Evolutionary conservation across 2,888 invertebrate species (phyloP), one percentile per base, ranked within the genome.

Genomic region (Drosophila seclusa): DNA sequence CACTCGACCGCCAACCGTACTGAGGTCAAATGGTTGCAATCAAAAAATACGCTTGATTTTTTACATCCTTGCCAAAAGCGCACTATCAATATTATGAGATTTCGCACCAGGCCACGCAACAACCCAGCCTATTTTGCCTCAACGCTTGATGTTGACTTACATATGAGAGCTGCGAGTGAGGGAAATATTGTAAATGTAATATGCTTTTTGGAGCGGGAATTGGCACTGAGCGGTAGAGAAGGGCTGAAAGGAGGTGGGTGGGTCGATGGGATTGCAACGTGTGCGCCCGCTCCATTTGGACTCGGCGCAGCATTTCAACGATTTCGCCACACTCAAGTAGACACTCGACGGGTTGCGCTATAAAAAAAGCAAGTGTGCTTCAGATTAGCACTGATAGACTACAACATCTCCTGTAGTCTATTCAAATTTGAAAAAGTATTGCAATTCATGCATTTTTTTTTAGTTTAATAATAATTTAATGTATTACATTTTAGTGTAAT

Each of bases 81-180:
- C 73, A 74, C 87, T 81, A 86, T 85, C 82, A 82, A 89, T 89
- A 82, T 87, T 87, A 85, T 89, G 89, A 87, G 85, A 85, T 89
- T 85, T 89, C 68, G 69, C 69, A 54, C 45, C 65, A 21, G 45
- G 24, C 21, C 45, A 45, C 8, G 45, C 45, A 24, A 32, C 58
- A 11, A 2, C 16, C 36, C 18, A 4, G 13, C 45, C 32, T 11
- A 50, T 27, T 13, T 18, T 24, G 27, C 48, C 21, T 18, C 18
- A 18, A 24, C 45, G 38, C 67, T 27, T 58, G 42, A 34, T 69
- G 68, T 52, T 69, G 59, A 32, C 52, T 69, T 69, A 58, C 69
- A 68, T 58, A 57, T 58, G 70, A 54, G 48, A 27, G 55, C 50
- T 54, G 61, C 54, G 64, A 80, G 71, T 69, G 68, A 55, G 82